Evolutionary conservation across 2,888 invertebrate genomes (phyloP), one percentile per base, ranked within the genome.

Genomic region (Catocala nupta): DNA sequence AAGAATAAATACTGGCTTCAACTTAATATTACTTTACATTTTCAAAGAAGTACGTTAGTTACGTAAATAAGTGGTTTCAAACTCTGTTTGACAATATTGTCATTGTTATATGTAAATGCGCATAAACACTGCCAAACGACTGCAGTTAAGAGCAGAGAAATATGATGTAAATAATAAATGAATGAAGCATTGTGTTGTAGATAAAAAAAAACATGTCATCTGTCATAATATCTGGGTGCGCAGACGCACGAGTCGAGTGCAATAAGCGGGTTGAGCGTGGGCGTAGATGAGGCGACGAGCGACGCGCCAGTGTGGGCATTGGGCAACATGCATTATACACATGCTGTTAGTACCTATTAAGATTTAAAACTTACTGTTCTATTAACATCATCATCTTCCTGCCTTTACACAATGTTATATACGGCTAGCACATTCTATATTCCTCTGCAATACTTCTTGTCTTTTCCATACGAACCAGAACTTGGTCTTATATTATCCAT

Each of bases 201-300:
- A 53, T 55, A 60, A 70, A 47, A 63, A 45, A 45, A 43, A 53
- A 44, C 34, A 45, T 47, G 25, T 62, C 49, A 54, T 62, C 52
- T 56, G 43, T 77, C 55, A 66, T 66, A 74, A 65, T 65, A 74
- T 70, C 65, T 72, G 49, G 73, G 62, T 71, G 36, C 36, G 36
- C 36, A 39, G 36, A 71, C 75, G 73, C 75, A 66, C 66, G 75
- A 69, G 75, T 66, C 63, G 59, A 63, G 49, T 67, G 72, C 68
- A 55, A 66, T 65, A 65, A 63, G 59, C 52, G 43, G 55, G 12
- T 55, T 42, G 34, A 10, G 68, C 71, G 72, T 71, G 68, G 70
- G 78, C 77, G 81, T 73, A 75, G 77, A 74, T 70, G 68, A 68
- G 63, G 60, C 74, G 70, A 69, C 69, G 62, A 39, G 65, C 69